Percentiles rank a stretch among this genome's conserved stretches.
phyloP scores from a whole-genome alignment of 2,113 vertebrate genomes.

The Phoenicopterus ruber region DNA sequence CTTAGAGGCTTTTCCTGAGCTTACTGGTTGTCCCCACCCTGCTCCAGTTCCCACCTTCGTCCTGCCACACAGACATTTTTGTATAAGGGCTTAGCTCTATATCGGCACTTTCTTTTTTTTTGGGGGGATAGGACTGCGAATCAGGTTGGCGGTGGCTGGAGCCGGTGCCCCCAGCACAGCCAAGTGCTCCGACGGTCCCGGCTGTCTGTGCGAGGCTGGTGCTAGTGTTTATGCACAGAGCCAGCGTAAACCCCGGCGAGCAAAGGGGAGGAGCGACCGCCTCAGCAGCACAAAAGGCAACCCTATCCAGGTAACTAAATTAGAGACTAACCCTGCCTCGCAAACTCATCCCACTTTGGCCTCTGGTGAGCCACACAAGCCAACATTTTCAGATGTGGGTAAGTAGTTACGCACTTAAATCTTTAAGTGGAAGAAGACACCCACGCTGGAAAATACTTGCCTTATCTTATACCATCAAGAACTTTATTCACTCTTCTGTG shows the following conservation, averaged over 20 bases:
- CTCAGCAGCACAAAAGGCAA: background rate
- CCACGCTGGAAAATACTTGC: background rate
- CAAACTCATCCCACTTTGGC: background rate
- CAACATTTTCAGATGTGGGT: background rate
- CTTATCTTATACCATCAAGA: background rate
- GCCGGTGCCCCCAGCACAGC: background rate
- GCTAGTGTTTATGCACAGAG: background rate
- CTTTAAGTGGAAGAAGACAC: background rate
- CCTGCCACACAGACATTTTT: background rate
- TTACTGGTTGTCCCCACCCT: background rate
- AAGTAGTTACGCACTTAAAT: background rate
- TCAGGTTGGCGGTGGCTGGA: background rate
- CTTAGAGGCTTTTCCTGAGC: background rate
- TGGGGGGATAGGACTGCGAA: accelerated
- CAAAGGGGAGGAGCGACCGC: background rate
- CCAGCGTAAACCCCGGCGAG: accelerated
- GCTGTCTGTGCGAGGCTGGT: background rate
- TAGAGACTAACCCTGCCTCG: background rate
- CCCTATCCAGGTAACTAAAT: background rate
- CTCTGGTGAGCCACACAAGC: background rate
- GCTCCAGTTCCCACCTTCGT: background rate
- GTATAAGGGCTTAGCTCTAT: background rate
- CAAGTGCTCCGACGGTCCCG: background rate
- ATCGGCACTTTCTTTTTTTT: background rate
- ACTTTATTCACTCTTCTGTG: background rate